Percentiles rank a stretch among this genome's conserved stretches.
Conservation (phyloP, 2,797 vertebrate genomes). For the Chelon labrosus region DNA sequence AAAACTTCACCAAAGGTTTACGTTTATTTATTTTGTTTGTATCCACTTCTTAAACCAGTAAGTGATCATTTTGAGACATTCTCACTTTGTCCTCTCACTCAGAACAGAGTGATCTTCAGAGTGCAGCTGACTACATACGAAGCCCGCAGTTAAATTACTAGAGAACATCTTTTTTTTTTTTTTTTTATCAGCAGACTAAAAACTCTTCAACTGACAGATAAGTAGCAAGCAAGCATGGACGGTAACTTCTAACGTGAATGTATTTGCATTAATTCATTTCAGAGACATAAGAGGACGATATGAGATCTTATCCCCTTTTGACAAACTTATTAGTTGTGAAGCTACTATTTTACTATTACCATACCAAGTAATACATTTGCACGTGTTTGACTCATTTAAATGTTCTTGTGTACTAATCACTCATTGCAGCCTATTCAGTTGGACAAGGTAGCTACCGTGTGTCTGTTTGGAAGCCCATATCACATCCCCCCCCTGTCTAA, state of each 20-base stretch:
- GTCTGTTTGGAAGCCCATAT: constrained; percentile 35
- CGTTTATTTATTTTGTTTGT: too few species aligned
- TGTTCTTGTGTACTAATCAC: constrained; percentile 40
- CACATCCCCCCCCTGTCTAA: constrained; percentile 41
- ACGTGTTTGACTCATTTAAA: constrained; percentile 36
- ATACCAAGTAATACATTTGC: constrained; percentile 39
- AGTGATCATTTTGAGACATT: not conserved
- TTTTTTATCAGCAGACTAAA: not conserved
- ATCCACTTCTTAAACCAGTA: too few species aligned
- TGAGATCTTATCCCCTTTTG: constrained; percentile 35
- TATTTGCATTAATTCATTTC: constrained; percentile 58
- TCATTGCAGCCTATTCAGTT: constrained; percentile 11
- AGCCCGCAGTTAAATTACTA: not conserved
- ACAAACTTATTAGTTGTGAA: constrained; percentile 49
- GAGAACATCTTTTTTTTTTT: constrained; percentile 1
- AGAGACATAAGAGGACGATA: constrained; percentile 19
- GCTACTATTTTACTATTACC: constrained; percentile 17
- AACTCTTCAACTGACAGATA: constrained; percentile 3
- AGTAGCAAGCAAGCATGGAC: not conserved
- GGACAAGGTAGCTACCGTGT: constrained; percentile 34
- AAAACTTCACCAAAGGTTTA: too few species aligned
- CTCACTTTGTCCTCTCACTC: not conserved
- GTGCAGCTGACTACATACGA: not conserved
- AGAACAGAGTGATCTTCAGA: not conserved
- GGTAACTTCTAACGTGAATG: constrained; percentile 64